A percentile compares a stretch with the other conserved stretches of the same genome.
Conservation (phyloP, 2,797 vertebrate species). For the Premnoplex brunnescens region DNA sequence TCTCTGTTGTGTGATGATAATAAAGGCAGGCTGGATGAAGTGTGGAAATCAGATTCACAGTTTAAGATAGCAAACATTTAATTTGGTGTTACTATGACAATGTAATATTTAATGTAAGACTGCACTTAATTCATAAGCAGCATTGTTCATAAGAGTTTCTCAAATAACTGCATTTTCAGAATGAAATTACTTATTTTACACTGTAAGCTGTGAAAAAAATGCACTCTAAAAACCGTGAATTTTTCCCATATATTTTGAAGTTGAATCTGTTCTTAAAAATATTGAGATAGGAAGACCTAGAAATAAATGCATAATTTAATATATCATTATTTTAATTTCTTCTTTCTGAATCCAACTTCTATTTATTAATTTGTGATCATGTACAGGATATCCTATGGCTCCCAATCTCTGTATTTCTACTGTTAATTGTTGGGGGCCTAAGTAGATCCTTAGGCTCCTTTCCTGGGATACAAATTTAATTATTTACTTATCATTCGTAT, state of each 20-base stretch:
- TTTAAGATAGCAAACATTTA: neutral
- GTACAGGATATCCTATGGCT: neutral
- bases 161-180: neutral
- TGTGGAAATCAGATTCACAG: neutral
- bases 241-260: neutral
- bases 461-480: neutral
- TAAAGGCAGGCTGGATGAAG: neutral
- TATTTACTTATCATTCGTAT: neutral
- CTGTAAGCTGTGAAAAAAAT: neutral
- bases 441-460: neutral
- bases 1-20: neutral
- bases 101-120: neutral
- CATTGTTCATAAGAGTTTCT: neutral
- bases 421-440: neutral
- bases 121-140: neutral
- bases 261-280: neutral
- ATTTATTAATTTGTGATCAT: neutral
- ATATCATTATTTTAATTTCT: neutral
- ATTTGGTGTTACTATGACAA: conserved; percentile 4
- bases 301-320: neutral
- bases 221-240: neutral
- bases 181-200: neutral
- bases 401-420: neutral
- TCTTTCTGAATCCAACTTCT: neutral
- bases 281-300: neutral